These are phyloP conservation scores for Synanceia verrucosa DNA, from an alignment of 2,797 vertebrate genomes.

Conservation along the genomic window DNA sequence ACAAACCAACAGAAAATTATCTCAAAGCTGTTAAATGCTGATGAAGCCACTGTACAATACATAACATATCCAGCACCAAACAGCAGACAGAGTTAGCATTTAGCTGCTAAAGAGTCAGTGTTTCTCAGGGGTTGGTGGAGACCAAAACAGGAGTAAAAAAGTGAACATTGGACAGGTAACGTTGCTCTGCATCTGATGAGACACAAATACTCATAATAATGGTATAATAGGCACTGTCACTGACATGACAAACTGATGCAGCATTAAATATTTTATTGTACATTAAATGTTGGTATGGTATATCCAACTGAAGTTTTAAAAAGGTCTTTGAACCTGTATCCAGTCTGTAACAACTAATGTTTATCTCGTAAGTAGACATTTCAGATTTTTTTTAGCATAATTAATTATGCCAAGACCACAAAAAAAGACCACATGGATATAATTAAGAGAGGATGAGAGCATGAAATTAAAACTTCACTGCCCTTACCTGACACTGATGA, in stretches of 20 bases:
- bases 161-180: background rate
- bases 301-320: too few species aligned
- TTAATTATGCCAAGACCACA: background rate
- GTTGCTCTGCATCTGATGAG: too few species aligned
- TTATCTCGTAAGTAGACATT: too few species aligned
- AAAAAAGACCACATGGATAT: slow-evolving; percentile 13
- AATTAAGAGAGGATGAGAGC: slow-evolving; percentile 24
- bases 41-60: too few species aligned
- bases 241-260: too few species aligned
- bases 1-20: too few species aligned
- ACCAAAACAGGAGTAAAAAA: background rate
- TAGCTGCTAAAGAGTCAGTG: background rate
- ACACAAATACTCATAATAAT: too few species aligned
- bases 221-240: too few species aligned
- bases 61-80: background rate
- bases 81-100: background rate
- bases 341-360: background rate
- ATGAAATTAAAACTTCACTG: slow-evolving; percentile 11
- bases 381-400: too few species aligned
- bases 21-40: background rate
- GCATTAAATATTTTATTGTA: background rate
- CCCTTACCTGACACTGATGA: slow-evolving; percentile 6
- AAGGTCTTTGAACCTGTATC: background rate
- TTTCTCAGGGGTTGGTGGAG: background rate
- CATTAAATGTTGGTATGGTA: background rate